phyloP scores from a whole-genome alignment of 2,888 invertebrate genomes.

The Falcaria lacertinaria region DNA sequence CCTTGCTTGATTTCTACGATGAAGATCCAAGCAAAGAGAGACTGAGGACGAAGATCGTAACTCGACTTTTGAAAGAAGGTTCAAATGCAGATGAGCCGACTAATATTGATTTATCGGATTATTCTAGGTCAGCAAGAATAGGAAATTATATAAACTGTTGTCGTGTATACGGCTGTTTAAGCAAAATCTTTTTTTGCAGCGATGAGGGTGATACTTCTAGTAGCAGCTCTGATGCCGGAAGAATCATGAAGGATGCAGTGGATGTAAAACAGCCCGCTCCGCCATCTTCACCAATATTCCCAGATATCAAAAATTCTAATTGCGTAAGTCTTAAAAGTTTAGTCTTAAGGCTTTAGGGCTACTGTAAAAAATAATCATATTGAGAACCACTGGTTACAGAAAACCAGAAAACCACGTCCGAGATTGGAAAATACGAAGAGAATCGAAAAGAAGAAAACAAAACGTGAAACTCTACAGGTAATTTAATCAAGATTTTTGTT shows the following conservation, averaged over 20 bases:
- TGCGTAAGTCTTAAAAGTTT: constrained; percentile 49
- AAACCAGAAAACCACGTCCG: constrained; percentile 50
- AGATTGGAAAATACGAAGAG: constrained; percentile 66
- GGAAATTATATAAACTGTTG: background rate
- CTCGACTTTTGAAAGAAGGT: constrained; percentile 88
- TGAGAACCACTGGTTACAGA: constrained; percentile 38
- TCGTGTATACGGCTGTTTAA: background rate
- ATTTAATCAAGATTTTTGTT: background rate
- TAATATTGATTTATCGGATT: constrained; percentile 91
- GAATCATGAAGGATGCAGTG: constrained; percentile 74
- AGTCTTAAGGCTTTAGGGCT: background rate
- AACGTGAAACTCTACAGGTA: constrained; percentile 81
- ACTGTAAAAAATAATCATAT: background rate
- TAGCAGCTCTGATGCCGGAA: constrained; percentile 83
- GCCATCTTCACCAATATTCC: constrained; percentile 84
- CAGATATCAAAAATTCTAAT: constrained; percentile 50
- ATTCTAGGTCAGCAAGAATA: constrained; percentile 83
- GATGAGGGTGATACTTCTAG: constrained; percentile 90
- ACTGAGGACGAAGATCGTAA: constrained; percentile 88
- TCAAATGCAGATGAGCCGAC: constrained; percentile 94
- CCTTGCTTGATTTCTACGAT: constrained; percentile 93
- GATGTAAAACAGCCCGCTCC: constrained; percentile 78
- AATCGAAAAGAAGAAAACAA: constrained; percentile 66
- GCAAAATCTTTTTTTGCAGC: constrained; percentile 58
- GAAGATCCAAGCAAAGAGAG: constrained; percentile 91